Conservation (phyloP, 2,797 vertebrate genomes). For the Neoniphon sammara region DNA sequence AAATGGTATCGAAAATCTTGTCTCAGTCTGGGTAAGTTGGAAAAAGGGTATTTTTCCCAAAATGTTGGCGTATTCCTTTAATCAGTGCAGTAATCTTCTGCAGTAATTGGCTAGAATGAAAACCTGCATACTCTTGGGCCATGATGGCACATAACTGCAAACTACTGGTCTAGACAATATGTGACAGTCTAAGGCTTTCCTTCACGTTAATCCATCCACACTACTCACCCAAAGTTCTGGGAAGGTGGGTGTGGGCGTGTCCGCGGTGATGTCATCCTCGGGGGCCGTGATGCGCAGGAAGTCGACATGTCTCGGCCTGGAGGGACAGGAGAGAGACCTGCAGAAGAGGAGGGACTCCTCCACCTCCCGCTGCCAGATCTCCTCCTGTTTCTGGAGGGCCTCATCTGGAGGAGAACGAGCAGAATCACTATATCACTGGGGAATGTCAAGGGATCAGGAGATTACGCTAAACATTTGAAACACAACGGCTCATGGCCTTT, state of each 20-base stretch:
- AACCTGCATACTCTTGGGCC: no score
- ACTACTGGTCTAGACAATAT: background rate
- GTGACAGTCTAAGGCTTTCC: background rate
- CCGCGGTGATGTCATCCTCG: constrained; percentile 65
- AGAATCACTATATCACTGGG: background rate
- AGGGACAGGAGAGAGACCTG: constrained; percentile 64
- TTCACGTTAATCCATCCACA: background rate
- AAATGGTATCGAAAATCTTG: no score
- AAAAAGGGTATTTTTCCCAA: no score
- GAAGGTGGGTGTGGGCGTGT: constrained; percentile 46
- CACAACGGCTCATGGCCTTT: no score
- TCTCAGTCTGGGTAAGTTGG: no score
- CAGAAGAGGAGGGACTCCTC: constrained; percentile 71
- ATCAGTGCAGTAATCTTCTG: no score
- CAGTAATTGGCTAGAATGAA: no score
- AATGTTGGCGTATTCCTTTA: no score
- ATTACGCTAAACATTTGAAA: no score
- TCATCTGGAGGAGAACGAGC: constrained; percentile 59
- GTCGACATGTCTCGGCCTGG: constrained; percentile 71
- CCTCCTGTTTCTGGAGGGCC: constrained; percentile 68
- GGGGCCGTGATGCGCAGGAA: constrained; percentile 72
- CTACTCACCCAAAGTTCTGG: constrained; percentile 69
- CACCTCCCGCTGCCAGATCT: constrained; percentile 75
- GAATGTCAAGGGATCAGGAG: background rate
- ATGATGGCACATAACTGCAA: background rate